These are phyloP conservation scores for Chaetura pelagica DNA, from an alignment of 2,113 vertebrate species.

Conservation along the genomic window DNA sequence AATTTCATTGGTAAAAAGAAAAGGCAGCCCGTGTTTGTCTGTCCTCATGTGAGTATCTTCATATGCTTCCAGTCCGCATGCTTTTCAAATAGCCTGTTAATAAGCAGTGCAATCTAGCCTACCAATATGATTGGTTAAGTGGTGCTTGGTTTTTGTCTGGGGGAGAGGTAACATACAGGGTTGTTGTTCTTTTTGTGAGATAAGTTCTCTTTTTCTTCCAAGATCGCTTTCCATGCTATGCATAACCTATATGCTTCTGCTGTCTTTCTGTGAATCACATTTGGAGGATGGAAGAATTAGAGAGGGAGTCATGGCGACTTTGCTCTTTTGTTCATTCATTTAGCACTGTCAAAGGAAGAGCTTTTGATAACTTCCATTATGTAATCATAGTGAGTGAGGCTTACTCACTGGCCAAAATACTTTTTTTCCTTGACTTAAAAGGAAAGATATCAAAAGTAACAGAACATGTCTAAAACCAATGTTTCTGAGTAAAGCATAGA, in stretches of 20 bases:
- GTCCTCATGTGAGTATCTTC: background rate
- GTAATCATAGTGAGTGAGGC: background rate
- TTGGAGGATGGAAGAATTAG: background rate
- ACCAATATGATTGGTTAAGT: background rate
- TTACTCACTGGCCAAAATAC: background rate
- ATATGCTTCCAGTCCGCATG: background rate
- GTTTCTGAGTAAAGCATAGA: background rate
- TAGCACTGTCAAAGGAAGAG: background rate
- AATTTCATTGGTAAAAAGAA: background rate
- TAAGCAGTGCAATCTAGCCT: background rate
- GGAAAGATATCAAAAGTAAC: background rate
- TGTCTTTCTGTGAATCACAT: background rate
- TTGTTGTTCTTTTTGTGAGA: background rate
- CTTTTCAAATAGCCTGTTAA: background rate
- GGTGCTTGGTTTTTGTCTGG: background rate
- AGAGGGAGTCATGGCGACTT: background rate
- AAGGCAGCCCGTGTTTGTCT: background rate
- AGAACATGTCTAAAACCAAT: background rate
- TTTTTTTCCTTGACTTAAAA: background rate
- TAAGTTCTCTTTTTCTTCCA: background rate
- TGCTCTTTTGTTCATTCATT: background rate
- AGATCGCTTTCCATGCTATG: background rate
- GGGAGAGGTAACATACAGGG: background rate
- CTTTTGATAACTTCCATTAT: background rate
- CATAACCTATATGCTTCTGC: background rate